Conservation (phyloP, 2,113 vertebrate genomes). For the Actinemys pallida region DNA sequence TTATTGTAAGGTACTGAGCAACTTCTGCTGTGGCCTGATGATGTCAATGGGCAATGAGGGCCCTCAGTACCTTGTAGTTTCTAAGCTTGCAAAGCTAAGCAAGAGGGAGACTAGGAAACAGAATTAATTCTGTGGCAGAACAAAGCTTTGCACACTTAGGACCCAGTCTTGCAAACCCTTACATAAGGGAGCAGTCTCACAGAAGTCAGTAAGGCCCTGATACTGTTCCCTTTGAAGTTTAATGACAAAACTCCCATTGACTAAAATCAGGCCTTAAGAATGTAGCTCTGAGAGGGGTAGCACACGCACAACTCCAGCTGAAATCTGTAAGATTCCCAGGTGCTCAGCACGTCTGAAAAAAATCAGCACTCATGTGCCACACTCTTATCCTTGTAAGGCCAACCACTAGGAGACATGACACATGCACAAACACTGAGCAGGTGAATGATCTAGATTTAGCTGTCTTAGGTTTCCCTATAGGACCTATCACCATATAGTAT, state of each 20-base stretch:
- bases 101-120: too few relatives aligned
- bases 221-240: rapidly evolving
- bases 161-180: neutral
- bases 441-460: too few relatives aligned
- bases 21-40: neutral
- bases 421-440: too few relatives aligned
- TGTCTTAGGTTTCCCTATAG: too few relatives aligned
- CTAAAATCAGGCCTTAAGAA: neutral
- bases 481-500: neutral
- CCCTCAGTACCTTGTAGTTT: neutral
- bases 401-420: too few relatives aligned
- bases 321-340: neutral
- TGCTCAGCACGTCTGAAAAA: neutral
- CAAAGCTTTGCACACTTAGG: neutral
- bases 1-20: neutral
- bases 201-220: neutral
- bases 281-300: neutral
- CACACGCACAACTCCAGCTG: neutral
- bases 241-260: neutral
- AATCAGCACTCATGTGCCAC: neutral
- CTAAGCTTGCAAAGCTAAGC: neutral
- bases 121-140: neutral
- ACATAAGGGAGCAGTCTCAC: neutral
- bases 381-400: too few relatives aligned
- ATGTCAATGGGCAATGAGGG: neutral